Conservation (phyloP, 1,140 invertebrate species). For the Aphis craccivora region DNA sequence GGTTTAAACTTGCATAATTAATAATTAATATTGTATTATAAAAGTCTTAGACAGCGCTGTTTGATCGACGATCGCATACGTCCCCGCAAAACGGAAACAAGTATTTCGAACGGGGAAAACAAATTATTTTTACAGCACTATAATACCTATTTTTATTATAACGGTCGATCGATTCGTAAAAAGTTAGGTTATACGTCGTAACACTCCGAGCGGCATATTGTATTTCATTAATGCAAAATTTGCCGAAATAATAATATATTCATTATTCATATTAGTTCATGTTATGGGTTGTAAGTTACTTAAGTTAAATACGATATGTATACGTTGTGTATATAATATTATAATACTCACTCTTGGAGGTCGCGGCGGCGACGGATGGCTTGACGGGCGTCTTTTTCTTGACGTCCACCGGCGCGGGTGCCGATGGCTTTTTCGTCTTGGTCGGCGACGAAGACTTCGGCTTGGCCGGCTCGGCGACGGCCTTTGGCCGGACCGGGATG, state of each 20-base stretch:
- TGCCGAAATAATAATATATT: neutral
- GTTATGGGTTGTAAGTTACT: no score
- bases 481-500: neutral
- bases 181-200: neutral
- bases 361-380: neutral
- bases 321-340: neutral
- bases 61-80: no score
- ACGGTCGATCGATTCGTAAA: no score
- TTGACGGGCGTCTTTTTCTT: slow-evolving; percentile 45
- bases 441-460: neutral
- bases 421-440: slow-evolving; percentile 25
- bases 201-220: neutral
- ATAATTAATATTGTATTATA: no score
- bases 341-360: slow-evolving; percentile 31
- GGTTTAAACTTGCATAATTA: neutral
- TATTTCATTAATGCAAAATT: neutral
- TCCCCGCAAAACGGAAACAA: neutral
- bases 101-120: no score
- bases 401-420: neutral
- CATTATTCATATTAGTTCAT: no score
- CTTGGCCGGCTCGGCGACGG: neutral
- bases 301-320: no score
- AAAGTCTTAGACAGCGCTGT: neutral
- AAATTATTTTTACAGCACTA: no score
- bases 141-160: no score